Base-by-base conservation (phyloP, 2,888 invertebrate species). In the Lasius platythorax region DNA sequence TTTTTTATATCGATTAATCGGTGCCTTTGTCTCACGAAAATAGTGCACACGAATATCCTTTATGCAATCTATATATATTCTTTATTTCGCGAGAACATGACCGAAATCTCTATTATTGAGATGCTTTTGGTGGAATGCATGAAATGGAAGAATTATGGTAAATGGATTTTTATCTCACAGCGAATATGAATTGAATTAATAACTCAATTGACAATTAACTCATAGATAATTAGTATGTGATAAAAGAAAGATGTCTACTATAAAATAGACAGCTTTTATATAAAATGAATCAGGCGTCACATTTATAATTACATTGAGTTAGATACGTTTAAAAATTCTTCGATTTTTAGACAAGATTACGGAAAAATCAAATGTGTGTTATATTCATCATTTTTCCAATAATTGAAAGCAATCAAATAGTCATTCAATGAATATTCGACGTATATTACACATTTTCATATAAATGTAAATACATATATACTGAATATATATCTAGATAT, bases 271-370 rank as follows among this genome's bases (percentile, higher is more conserved):
- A 3, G 15, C 23, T 33, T 33, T 63, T 64, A 56, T 18, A 63
- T 37, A 46, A 46, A 46, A 64, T 23, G 15, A 46, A 46, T 74
- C 46, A 63, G 23, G 11, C 3, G 30, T n/a, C 5, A 33, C 15
- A 43, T 23, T 63, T 46, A 53, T 15, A 43, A 74, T 64, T 64
- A 75, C 12, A 23, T 23, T 53, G 33, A 53, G 53, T 40, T 40
- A 23, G 23, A 53, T 23, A 15, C 1, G 15, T 23, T 56, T n/a
- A n/a, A n/a, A 58, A 70, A 50, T 33, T 30, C 18, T 72, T 72
- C 2, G 33, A 23, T 66, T 5, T 53, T 2, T 70, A 2, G 12
- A 15, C 37, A 33, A 33, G 18, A 18, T 37, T 4, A 56, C 0
- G 1, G 9, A 37, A 67, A 37, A 56, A 53, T 12, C 53, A 23